phyloP scores from a whole-genome alignment of 2,797 vertebrate genomes.

The Scyliorhinus canicula region DNA sequence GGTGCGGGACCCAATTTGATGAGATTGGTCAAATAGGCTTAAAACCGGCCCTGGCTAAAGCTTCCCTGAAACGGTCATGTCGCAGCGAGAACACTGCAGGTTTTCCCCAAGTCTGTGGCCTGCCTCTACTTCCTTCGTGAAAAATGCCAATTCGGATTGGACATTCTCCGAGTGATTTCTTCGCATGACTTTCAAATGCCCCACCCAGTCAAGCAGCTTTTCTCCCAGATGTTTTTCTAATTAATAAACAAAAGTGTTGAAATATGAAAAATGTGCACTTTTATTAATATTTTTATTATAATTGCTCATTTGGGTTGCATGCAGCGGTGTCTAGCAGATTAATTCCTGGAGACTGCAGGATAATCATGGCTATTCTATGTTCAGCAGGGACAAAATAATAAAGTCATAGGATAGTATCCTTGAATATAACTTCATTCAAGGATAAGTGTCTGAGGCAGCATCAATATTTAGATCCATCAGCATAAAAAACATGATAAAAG shows the following conservation, averaged over 20 bases:
- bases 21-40: too few relatives aligned
- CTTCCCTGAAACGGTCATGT: background rate
- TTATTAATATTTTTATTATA: background rate
- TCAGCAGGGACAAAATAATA: background rate
- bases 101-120: background rate
- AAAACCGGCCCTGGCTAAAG: too few relatives aligned
- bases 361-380: background rate
- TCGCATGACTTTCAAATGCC: too few relatives aligned
- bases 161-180: background rate
- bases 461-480: background rate
- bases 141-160: too few relatives aligned
- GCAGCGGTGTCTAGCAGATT: background rate
- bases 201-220: background rate
- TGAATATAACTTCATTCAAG: constrained; percentile 5
- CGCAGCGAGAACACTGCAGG: too few relatives aligned
- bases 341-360: background rate
- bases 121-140: background rate
- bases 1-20: too few relatives aligned
- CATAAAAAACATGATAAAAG: background rate
- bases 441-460: background rate
- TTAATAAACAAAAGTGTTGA: background rate
- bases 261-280: background rate
- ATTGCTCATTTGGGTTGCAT: background rate
- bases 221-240: background rate
- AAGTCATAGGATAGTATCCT: background rate